These are phyloP conservation scores for Polietes domitor DNA, from an alignment of 2,888 invertebrate genomes.

Conservation along the genomic window DNA sequence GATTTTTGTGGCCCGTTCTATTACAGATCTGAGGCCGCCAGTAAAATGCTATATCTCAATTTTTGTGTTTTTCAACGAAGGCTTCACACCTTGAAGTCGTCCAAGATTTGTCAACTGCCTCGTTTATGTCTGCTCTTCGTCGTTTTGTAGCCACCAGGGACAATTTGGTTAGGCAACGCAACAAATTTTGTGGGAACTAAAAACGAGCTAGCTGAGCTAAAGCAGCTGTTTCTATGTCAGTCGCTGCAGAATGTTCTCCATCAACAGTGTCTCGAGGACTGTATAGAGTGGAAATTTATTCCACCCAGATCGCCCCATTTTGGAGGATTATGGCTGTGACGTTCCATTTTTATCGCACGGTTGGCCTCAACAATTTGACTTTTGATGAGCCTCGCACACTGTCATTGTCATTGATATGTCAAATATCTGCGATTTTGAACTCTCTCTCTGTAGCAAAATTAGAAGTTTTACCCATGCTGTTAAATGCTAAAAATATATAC, in stretches of 20 bases:
- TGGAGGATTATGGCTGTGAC: slow-evolving; percentile 56
- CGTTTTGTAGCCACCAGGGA: slow-evolving; percentile 39
- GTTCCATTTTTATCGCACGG: slow-evolving; percentile 54
- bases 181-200: slow-evolving; percentile 55
- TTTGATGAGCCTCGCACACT: slow-evolving; percentile 56
- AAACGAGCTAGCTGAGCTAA: slow-evolving; percentile 47
- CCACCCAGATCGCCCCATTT: slow-evolving; percentile 56
- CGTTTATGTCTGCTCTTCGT: slow-evolving; percentile 48
- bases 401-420: slow-evolving; percentile 33
- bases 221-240: slow-evolving; percentile 30
- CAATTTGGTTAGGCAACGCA: slow-evolving; percentile 42
- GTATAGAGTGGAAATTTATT: slow-evolving; percentile 51
- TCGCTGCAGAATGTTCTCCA: neutral
- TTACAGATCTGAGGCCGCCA: slow-evolving; percentile 19
- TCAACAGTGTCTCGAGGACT: slow-evolving; percentile 33
- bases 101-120: slow-evolving; percentile 45
- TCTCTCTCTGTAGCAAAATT: slow-evolving; percentile 43
- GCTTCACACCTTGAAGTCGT: slow-evolving; percentile 51
- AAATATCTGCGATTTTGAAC: slow-evolving; percentile 58
- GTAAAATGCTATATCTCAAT: slow-evolving; percentile 44
- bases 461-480: no score
- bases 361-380: slow-evolving; percentile 38
- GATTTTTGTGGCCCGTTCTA: slow-evolving; percentile 46
- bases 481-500: no score
- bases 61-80: slow-evolving; percentile 53